phyloP scores from a whole-genome alignment of 2,113 vertebrate genomes.

The Sprattus sprattus region DNA sequence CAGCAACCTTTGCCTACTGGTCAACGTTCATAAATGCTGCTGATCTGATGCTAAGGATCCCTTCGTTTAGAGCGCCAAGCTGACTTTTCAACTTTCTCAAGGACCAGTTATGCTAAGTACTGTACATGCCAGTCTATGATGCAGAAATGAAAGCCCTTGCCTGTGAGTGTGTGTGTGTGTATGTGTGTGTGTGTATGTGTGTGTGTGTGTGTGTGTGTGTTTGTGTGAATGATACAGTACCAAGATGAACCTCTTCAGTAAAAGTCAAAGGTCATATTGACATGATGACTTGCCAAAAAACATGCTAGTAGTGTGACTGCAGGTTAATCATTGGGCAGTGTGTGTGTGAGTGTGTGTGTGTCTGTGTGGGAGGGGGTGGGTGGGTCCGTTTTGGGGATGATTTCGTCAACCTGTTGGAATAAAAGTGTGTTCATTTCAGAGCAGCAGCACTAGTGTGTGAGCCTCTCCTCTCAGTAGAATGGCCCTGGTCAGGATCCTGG shows the following conservation, averaged over 20 bases:
- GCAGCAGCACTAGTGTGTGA: background rate
- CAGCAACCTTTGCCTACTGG: no score
- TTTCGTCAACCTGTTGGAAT: background rate
- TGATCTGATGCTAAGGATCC: no score
- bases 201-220: no score
- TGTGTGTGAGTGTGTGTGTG: conserved; percentile 23
- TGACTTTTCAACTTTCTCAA: no score
- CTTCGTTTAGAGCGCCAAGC: no score
- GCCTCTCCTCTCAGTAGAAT: background rate
- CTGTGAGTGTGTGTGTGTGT: no score
- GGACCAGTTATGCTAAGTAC: no score
- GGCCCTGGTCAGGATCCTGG: background rate
- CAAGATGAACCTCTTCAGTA: background rate
- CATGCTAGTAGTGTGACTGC: background rate
- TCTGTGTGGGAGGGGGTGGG: background rate
- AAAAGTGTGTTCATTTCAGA: background rate
- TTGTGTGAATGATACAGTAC: no score
- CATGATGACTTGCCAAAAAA: background rate
- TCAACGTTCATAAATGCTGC: no score
- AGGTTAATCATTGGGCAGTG: background rate
- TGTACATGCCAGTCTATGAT: no score
- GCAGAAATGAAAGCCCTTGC: no score
- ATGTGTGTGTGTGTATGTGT: no score
- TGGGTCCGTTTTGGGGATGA: background rate
- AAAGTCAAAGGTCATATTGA: background rate